Conservation (phyloP, 2,797 vertebrate genomes). For the Pseudotriccus pelzelni region DNA sequence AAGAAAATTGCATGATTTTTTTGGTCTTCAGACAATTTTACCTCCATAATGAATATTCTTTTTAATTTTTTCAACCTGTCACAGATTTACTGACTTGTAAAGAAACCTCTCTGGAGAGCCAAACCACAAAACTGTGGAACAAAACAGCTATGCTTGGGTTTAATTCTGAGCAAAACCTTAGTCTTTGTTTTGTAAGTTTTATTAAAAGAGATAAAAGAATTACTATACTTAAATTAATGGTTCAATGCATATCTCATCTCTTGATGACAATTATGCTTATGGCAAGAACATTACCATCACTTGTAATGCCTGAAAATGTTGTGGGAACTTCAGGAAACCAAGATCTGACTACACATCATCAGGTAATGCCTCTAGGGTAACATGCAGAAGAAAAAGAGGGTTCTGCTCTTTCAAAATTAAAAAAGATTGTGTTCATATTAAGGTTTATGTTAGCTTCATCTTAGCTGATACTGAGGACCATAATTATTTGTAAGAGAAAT, state of each 20-base stretch:
- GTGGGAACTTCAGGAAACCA: background rate
- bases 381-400: background rate
- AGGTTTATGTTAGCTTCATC: background rate
- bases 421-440: background rate
- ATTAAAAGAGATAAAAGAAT: background rate
- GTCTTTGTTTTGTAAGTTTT: background rate
- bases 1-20: background rate
- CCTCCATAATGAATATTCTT: background rate
- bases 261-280: background rate
- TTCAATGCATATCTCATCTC: background rate
- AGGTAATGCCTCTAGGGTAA: background rate
- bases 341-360: background rate
- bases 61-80: background rate
- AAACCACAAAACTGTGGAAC: background rate
- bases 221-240: background rate
- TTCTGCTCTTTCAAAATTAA: background rate
- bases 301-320: background rate
- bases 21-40: conserved; percentile 8
- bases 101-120: background rate
- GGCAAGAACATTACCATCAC: background rate
- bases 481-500: background rate
- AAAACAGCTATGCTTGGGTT: background rate
- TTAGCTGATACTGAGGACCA: background rate
- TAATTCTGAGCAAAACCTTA: background rate
- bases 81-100: background rate